A percentile compares a stretch with the other conserved stretches of the same genome.
Conservation (phyloP, 2,888 invertebrate genomes). For the Hetaerina titia region DNA sequence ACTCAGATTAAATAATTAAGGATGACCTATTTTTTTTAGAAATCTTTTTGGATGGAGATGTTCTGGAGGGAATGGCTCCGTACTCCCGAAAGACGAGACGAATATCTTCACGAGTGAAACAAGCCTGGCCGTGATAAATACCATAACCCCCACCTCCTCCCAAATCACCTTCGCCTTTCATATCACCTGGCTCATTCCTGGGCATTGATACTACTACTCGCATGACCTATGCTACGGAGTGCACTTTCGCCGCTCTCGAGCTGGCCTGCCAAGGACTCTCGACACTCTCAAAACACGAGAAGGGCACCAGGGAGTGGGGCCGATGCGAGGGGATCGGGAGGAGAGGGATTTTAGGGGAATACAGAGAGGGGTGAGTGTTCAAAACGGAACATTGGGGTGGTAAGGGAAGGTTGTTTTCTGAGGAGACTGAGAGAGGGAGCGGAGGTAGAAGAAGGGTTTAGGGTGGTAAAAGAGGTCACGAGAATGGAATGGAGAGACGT, state of each 20-base stretch:
- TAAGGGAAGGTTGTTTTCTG: neutral
- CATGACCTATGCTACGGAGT: conserved; percentile 27
- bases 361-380: neutral
- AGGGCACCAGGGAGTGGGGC: neutral
- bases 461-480: neutral
- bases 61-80: too few relatives aligned
- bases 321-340: neutral
- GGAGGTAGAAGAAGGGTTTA: neutral
- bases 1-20: too few relatives aligned
- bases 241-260: neutral
- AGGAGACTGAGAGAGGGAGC: neutral
- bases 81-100: too few relatives aligned
- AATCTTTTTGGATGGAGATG: too few relatives aligned
- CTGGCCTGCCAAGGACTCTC: conserved; percentile 8
- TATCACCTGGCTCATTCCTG: neutral
- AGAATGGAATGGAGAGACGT: neutral
- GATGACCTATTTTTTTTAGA: too few relatives aligned
- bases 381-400: neutral
- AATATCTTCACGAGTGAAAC: too few relatives aligned
- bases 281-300: neutral
- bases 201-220: neutral
- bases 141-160: neutral
- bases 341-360: neutral
- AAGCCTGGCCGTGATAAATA: neutral
- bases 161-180: neutral